Conservation (phyloP, 2,113 vertebrate species). For the Megaleporinus macrocephalus region DNA sequence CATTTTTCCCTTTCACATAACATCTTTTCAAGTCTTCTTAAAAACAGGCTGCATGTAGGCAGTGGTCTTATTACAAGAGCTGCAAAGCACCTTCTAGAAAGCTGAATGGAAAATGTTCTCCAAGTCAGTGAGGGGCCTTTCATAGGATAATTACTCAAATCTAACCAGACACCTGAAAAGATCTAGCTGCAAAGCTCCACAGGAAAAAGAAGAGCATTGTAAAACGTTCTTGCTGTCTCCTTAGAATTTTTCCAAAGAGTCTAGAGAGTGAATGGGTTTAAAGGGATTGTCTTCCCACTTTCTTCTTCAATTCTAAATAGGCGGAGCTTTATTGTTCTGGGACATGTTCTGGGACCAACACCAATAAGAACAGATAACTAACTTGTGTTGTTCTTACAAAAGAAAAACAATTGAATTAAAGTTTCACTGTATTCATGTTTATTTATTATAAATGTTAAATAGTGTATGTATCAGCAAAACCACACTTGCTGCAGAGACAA, state of each 20-base stretch:
- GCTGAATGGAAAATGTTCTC: conserved; percentile 28
- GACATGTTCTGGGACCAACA: neutral
- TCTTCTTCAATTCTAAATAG: neutral
- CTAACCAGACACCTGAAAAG: conserved; percentile 12
- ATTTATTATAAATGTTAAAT: no score
- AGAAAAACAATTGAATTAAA: no score
- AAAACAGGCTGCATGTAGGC: neutral
- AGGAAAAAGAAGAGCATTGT: neutral
- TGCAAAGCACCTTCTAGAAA: conserved; percentile 17
- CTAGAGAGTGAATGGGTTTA: neutral
- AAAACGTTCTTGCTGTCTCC: neutral
- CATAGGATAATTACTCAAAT: conserved; percentile 21
- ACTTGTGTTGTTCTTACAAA: no score
- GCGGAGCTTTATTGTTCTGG: neutral
- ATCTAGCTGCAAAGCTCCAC: conserved; percentile 19
- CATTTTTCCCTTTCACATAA: no score
- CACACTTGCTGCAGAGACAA: no score
- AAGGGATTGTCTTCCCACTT: neutral
- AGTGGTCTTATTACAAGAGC: conserved; percentile 20
- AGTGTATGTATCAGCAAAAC: no score
- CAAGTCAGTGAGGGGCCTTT: conserved; percentile 8
- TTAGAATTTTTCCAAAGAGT: neutral
- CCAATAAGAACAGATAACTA: neutral
- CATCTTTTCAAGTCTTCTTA: neutral
- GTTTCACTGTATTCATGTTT: no score